A percentile compares a stretch with the other conserved stretches of the same genome.
Conservation (phyloP, 2,797 vertebrate species). For the Platyrinchus mystaceus region DNA sequence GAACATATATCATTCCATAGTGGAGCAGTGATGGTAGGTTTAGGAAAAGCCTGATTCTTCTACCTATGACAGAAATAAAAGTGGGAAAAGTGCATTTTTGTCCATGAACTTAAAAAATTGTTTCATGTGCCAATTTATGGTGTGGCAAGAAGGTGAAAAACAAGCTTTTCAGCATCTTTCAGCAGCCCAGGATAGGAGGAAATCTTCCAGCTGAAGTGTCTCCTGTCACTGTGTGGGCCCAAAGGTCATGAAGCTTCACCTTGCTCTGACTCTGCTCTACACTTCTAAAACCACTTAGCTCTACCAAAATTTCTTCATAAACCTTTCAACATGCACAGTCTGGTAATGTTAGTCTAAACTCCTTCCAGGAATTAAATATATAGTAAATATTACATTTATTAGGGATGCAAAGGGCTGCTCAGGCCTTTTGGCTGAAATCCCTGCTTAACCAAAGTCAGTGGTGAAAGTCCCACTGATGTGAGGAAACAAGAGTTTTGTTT, state of each 20-base stretch:
- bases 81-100: neutral
- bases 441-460: neutral
- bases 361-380: neutral
- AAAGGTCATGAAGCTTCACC: neutral
- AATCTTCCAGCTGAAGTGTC: neutral
- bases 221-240: neutral
- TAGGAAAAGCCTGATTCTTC: constrained; percentile 59
- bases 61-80: constrained; percentile 11
- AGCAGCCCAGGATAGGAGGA: neutral
- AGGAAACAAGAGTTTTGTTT: neutral
- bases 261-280: neutral
- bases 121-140: neutral
- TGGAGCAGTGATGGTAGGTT: constrained; percentile 57
- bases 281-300: neutral
- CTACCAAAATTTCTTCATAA: neutral
- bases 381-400: neutral
- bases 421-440: neutral
- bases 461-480: neutral
- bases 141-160: neutral
- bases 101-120: neutral
- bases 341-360: neutral
- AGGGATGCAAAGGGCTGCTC: neutral
- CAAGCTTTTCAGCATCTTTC: neutral
- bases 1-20: constrained; percentile 86
- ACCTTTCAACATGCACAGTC: neutral